These are phyloP conservation scores for Crotalus helleri DNA, from an alignment of 2,113 vertebrate genomes.

Conservation along the genomic window DNA sequence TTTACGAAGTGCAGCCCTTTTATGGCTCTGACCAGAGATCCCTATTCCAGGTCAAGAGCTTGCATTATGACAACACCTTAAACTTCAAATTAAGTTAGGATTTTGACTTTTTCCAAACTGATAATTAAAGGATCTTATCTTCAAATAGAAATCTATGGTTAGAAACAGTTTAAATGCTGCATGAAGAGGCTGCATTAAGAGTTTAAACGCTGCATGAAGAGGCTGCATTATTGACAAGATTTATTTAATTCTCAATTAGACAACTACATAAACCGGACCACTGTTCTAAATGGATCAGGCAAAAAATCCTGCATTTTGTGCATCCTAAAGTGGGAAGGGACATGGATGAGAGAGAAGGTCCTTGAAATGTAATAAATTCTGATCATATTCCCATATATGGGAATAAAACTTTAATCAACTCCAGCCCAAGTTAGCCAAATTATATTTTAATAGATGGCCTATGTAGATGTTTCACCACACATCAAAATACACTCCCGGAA, in stretches of 20 bases:
- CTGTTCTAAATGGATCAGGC: conserved; percentile 62
- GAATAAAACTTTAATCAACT: conserved; percentile 55
- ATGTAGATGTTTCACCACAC: conserved; percentile 88
- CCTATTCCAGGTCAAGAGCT: background rate
- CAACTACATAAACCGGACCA: conserved; percentile 6
- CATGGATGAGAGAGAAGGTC: conserved; percentile 28
- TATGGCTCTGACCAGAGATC: background rate
- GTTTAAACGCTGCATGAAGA: background rate
- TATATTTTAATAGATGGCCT: conserved; percentile 86
- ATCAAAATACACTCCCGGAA: conserved; percentile 83
- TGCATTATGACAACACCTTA: background rate
- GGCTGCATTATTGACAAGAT: background rate
- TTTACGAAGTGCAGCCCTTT: background rate
- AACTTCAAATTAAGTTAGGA: background rate
- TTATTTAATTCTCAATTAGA: background rate
- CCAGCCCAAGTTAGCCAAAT: conserved; percentile 68
- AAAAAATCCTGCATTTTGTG: conserved; percentile 44
- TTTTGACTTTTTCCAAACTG: background rate
- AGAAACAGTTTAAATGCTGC: background rate
- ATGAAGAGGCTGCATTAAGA: too few relatives aligned
- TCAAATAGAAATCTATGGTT: background rate
- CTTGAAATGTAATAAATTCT: conserved; percentile 43
- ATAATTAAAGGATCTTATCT: background rate
- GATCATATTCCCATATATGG: conserved; percentile 45
- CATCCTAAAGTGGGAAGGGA: conserved; percentile 27